Conservation (phyloP, 2,888 invertebrate genomes). For the Ichneumoninae sp. region DNA sequence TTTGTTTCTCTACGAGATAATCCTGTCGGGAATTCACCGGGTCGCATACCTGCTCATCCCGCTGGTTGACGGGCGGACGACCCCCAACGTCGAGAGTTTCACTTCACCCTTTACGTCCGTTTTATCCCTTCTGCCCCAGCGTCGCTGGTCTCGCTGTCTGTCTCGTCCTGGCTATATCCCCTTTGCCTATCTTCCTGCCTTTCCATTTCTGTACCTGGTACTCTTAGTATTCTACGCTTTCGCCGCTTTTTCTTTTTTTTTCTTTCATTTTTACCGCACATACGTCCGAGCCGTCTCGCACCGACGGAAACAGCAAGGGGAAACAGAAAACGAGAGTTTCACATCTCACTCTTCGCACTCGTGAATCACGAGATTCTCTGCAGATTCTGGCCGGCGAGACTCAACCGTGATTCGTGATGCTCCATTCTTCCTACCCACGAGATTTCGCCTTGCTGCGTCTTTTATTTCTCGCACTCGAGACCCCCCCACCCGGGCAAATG, state of each 20-base stretch:
- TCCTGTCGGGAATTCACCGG: constrained; percentile 80
- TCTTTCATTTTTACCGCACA: constrained; percentile 44
- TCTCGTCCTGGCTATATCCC: constrained; percentile 53
- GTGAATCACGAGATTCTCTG: constrained; percentile 3
- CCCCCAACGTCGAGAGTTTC: constrained; percentile 57
- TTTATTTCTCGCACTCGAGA: constrained; percentile 57
- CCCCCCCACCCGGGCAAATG: constrained; percentile 47
- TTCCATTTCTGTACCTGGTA: neutral
- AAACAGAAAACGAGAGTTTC: constrained; percentile 43
- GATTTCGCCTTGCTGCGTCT: constrained; percentile 1
- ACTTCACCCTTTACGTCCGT: constrained; percentile 54
- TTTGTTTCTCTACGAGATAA: constrained; percentile 81
- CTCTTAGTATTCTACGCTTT: constrained; percentile 14
- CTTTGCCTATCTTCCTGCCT: constrained; percentile 19
- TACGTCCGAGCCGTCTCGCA: constrained; percentile 55
- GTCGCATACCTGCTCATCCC: constrained; percentile 73
- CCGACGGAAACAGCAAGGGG: constrained; percentile 29
- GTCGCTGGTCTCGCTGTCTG: constrained; percentile 54
- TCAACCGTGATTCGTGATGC: constrained; percentile 3
- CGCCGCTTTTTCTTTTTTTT: neutral
- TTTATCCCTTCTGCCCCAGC: constrained; percentile 59
- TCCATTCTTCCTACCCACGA: neutral
- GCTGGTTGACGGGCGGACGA: constrained; percentile 66
- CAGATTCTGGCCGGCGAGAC: neutral
- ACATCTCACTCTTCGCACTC: constrained; percentile 14